Evolutionary conservation across 1,140 invertebrate genomes (phyloP), one percentile per base, ranked within the genome.

Genomic region (Ooceraea biroi): DNA sequence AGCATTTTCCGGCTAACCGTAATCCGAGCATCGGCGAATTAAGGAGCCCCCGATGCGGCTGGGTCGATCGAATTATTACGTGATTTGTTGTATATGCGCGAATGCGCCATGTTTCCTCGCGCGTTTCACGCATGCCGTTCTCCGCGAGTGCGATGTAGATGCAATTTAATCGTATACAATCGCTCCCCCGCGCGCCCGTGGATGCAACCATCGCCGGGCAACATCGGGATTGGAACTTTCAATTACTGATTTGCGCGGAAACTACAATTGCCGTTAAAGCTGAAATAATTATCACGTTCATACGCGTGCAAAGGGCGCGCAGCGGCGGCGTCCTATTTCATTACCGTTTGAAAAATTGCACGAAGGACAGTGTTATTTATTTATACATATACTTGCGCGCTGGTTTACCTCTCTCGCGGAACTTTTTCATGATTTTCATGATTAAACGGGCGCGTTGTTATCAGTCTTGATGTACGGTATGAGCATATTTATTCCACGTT

Each of bases 11-110:
- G 82, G 82, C 60, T 72, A 89, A 86, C 80, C 85, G 77, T 85
- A 85, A 88, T 85, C 73, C 83, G 83, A 87, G 63, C 83, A 87
- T 87, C 76, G 82, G 58, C 76, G 87, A 87, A 88, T 88, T 87
- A 88, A 88, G 85, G 66, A 88, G 82, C 65, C 69, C 41, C 41
- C 50, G 36, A 36, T 84, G 76, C 65, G 63, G 63, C 50, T 57
- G 30, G 55, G 14, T 66, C 84, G 72, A 76, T 66, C 71, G 60
- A 85, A 85, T 85, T 85, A 65, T 85, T 84, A 85, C 48, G 44
- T 50, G 36, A 80, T 80, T 71, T 69, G 65, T 71, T 69, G 65
- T 71, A 69, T 71, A 65, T 46, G 63, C 22, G 76, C 22, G 48
- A 78, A 57, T 78, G 48, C 63, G 14, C 48, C 41, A 63, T 78